phyloP scores from a whole-genome alignment of 1,140 invertebrate genomes.

The Euwallacea fornicatus region DNA sequence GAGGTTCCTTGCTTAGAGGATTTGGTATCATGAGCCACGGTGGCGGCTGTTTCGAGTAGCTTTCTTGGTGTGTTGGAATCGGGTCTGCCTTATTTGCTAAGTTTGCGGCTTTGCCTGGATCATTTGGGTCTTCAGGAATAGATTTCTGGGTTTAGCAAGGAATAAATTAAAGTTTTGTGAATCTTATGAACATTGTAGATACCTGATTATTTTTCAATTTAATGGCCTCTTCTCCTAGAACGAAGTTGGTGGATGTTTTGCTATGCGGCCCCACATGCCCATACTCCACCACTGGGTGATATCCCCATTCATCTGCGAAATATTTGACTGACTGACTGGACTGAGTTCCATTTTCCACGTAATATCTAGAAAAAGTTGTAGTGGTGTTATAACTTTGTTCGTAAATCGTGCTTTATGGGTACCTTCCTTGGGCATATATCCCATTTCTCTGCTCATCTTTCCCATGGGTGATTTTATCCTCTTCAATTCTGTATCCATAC shows the following conservation, averaged over 20 bases:
- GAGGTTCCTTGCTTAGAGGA: too few relatives aligned
- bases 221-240: conserved; percentile 60
- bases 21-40: too few relatives aligned
- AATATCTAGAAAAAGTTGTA: conserved; percentile 41
- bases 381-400: too few relatives aligned
- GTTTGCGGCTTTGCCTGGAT: conserved; percentile 28
- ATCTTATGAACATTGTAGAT: conserved; percentile 10
- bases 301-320: conserved; percentile 63
- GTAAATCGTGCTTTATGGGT: conserved; percentile 16
- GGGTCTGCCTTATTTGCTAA: conserved; percentile 16
- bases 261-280: conserved; percentile 53
- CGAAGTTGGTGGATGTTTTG: conserved; percentile 55
- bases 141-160: conserved; percentile 17
- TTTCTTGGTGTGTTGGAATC: conserved; percentile 1
- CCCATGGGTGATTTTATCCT: conserved; percentile 57
- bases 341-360: conserved; percentile 43
- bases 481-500: conserved; percentile 57
- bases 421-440: conserved; percentile 59
- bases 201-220: conserved; percentile 48
- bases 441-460: conserved; percentile 60
- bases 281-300: conserved; percentile 64
- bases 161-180: not conserved
- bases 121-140: conserved; percentile 22
- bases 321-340: conserved; percentile 60
- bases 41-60: not conserved